These are phyloP conservation scores for Lutjanus argentimaculatus DNA, from an alignment of 2,797 vertebrate species.

Conservation along the genomic window DNA sequence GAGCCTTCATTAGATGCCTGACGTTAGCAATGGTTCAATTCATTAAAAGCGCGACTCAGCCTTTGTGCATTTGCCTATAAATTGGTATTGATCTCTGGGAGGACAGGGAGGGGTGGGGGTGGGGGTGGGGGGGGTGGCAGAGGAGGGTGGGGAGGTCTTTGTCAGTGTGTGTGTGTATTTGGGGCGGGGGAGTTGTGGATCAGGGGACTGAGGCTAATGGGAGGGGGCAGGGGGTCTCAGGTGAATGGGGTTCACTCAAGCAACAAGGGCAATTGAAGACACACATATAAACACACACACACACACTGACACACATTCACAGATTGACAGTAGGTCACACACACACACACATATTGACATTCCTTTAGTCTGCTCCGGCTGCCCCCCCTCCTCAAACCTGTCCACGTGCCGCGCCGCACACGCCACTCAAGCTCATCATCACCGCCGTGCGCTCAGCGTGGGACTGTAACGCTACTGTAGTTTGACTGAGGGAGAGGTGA, in stretches of 20 bases:
- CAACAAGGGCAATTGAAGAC: constrained; percentile 68
- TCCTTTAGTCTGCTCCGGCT: constrained; percentile 21
- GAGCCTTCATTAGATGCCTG: constrained; percentile 86
- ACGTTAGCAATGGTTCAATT: constrained; percentile 87
- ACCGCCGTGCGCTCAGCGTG: constrained; percentile 22
- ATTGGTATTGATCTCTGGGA: constrained; percentile 88
- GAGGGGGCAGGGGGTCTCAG: constrained; percentile 77
- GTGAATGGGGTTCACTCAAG: constrained; percentile 80
- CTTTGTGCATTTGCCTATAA: constrained; percentile 90
- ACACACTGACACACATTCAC: not conserved
- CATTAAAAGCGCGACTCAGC: constrained; percentile 88
- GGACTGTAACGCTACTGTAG: constrained; percentile 41
- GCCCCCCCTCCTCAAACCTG: not conserved
- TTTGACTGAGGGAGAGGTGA: constrained; percentile 59
- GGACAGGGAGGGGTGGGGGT: constrained; percentile 47
- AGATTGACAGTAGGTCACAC: constrained; percentile 16
- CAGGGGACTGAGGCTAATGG: constrained; percentile 66
- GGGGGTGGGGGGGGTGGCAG: not conserved
- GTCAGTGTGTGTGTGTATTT: constrained; percentile 44
- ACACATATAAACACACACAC: constrained; percentile 11
- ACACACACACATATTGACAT: constrained; percentile 24
- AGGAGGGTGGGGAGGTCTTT: constrained; percentile 26
- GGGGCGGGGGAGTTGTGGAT: constrained; percentile 49
- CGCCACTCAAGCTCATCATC: constrained; percentile 55
- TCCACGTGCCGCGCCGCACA: constrained; percentile 58